phyloP scores from a whole-genome alignment of 2,888 invertebrate genomes.

The Drosophila kanekoi region DNA sequence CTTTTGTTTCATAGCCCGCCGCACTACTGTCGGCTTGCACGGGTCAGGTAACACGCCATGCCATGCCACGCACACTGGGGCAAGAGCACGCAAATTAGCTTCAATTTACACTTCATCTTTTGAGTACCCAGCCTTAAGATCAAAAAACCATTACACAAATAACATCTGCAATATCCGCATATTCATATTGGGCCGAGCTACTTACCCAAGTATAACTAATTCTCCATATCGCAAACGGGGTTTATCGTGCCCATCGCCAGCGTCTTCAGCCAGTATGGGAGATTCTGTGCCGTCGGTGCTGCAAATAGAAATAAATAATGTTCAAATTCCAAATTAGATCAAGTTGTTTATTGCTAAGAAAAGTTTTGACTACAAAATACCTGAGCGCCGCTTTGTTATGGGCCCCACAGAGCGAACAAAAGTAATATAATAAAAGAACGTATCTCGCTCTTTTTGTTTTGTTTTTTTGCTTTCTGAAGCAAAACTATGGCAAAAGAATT shows the following conservation, averaged over 20 bases:
- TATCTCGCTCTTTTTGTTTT: constrained; percentile 12
- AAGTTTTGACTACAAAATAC: constrained; percentile 1
- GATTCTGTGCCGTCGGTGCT: constrained; percentile 90
- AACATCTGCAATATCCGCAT: no score
- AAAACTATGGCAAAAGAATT: constrained; percentile 49
- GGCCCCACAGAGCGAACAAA: no score
- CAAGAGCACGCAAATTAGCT: no score
- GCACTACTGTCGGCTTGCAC: neutral
- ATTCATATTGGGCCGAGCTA: no score
- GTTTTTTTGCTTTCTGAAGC: constrained; percentile 3
- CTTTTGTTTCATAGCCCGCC: constrained; percentile 14
- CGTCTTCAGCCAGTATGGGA: constrained; percentile 91
- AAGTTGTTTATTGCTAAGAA: neutral
- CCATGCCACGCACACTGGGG: constrained; percentile 16
- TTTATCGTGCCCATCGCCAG: constrained; percentile 91
- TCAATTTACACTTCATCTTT: no score
- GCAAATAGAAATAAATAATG: constrained; percentile 68
- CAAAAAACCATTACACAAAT: no score
- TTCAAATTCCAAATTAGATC: constrained; percentile 16
- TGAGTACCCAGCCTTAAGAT: no score
- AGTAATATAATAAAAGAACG: constrained; percentile 44
- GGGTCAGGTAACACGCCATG: constrained; percentile 20
- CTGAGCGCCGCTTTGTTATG: no score
- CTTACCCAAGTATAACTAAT: constrained; percentile 96
- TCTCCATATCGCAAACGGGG: constrained; percentile 96